Evolutionary conservation across 2,113 vertebrate species (phyloP).

Genomic region (Xyrauchen texanus): DNA sequence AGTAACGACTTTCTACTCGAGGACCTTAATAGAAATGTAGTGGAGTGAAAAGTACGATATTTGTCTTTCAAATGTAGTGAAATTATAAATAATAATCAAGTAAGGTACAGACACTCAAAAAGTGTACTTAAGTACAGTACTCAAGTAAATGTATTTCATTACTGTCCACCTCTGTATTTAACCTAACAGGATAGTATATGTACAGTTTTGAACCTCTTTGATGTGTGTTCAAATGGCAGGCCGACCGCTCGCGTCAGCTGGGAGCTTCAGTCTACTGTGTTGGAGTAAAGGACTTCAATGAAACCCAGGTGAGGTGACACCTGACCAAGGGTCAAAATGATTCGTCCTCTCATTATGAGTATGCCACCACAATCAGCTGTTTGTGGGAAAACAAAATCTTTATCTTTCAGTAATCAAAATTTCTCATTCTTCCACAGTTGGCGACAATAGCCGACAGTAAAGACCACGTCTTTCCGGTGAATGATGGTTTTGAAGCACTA

Average conservation of each 20-base stretch:
- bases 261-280: slow-evolving; percentile 96
- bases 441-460: slow-evolving; percentile 94
- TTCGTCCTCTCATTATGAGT: background rate
- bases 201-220: background rate
- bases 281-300: slow-evolving; percentile 97
- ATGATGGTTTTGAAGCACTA: slow-evolving; percentile 92
- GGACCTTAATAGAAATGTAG: no score
- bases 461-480: slow-evolving; percentile 96
- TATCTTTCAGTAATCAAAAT: no score
- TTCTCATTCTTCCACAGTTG: slow-evolving; percentile 73
- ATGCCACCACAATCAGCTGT: background rate
- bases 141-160: no score
- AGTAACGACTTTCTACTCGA: no score
- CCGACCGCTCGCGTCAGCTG: slow-evolving; percentile 86
- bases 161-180: no score
- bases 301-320: slow-evolving; percentile 86
- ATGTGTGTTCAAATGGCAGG: slow-evolving; percentile 68
- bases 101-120: no score
- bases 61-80: no score
- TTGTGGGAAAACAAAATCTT: background rate
- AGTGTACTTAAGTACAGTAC: no score
- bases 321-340: background rate
- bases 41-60: no score
- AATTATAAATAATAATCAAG: no score
- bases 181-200: no score